These are phyloP conservation scores for Coregonus suidteri DNA, from an alignment of 2,797 vertebrate genomes.

Conservation along the genomic window DNA sequence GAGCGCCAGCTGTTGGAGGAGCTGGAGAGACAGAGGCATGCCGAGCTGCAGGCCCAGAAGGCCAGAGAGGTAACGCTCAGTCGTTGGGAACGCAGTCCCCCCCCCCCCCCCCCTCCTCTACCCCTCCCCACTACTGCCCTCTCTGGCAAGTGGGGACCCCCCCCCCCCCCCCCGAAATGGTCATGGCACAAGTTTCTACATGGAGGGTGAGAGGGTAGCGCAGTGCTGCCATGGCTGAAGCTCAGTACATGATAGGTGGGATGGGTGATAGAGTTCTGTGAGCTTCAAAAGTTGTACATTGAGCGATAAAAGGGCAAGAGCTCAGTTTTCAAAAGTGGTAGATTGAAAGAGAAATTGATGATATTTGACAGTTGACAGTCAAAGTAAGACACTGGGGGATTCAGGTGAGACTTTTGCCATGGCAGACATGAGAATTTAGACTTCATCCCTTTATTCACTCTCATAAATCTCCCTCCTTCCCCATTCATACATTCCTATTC, in stretches of 20 bases:
- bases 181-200: constrained; percentile 87
- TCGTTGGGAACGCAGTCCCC: constrained; percentile 95
- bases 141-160: constrained; percentile 14
- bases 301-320: not conserved
- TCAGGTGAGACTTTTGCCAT: constrained; percentile 87
- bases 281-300: not conserved
- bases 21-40: constrained; percentile 97
- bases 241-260: not conserved
- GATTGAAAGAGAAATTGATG: not conserved
- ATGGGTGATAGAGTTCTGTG: not conserved
- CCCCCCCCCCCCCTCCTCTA: constrained; percentile 35
- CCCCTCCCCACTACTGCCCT: constrained; percentile 10
- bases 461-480: not conserved
- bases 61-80: constrained; percentile 99
- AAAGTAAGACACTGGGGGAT: constrained; percentile 12
- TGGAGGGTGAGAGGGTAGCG: constrained; percentile 48
- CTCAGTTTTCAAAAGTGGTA: not conserved
- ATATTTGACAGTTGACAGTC: not conserved
- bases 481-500: constrained; percentile 28
- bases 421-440: constrained; percentile 77
- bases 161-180: constrained; percentile 21
- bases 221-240: not conserved
- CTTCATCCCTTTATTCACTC: constrained; percentile 16
- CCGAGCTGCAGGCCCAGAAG: constrained; percentile 95
- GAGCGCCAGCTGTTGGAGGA: constrained; percentile 99